Evolutionary conservation across 2,888 invertebrate genomes (phyloP).

Genomic region (Orthosia cruda): DNA sequence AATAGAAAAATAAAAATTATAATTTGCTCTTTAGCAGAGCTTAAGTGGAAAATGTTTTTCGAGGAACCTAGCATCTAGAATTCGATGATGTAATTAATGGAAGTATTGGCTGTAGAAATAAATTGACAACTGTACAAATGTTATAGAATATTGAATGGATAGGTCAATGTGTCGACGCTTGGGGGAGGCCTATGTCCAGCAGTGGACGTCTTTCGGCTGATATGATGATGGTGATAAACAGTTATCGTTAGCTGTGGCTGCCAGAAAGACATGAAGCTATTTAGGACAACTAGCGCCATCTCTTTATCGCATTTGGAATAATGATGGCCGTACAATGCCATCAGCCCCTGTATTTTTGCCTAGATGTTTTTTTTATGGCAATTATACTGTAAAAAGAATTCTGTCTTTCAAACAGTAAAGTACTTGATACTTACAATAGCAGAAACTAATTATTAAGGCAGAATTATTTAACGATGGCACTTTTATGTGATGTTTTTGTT

Average conservation of each 20-base stretch:
- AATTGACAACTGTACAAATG: slow-evolving; percentile 23
- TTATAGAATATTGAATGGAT: background rate
- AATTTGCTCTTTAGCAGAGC: slow-evolving; percentile 9
- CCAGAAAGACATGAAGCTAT: slow-evolving; percentile 8
- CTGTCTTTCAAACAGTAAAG: background rate
- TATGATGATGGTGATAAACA: background rate
- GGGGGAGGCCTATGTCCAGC: no score
- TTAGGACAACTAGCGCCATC: slow-evolving; percentile 2
- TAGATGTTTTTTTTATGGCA: background rate
- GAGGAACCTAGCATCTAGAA: slow-evolving; percentile 14
- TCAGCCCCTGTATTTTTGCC: background rate
- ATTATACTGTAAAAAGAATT: background rate
- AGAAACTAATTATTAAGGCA: background rate
- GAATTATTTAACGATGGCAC: slow-evolving; percentile 9
- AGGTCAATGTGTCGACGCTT: no score
- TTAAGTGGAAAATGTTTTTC: background rate
- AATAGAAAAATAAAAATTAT: slow-evolving; percentile 22
- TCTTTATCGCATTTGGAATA: slow-evolving; percentile 3
- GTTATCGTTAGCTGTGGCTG: background rate
- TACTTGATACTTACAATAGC: no score
- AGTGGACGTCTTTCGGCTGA: no score
- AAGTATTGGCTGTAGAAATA: slow-evolving; percentile 7
- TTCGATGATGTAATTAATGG: slow-evolving; percentile 11
- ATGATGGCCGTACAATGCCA: background rate
- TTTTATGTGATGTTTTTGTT: slow-evolving; percentile 20